Conservation (phyloP, 2,113 vertebrate genomes). For the Cynocephalus volans region DNA sequence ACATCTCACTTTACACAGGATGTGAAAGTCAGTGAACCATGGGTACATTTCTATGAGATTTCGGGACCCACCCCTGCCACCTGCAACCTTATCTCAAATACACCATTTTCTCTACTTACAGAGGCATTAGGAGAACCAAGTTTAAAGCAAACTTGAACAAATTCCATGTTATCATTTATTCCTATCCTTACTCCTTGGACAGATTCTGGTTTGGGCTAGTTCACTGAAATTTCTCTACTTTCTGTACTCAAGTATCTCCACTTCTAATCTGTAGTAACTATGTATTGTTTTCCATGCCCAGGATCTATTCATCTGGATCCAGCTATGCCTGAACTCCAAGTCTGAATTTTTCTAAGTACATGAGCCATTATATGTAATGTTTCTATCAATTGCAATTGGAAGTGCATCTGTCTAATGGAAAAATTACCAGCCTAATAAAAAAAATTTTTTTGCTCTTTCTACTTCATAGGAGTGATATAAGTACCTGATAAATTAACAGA, state of each 20-base stretch:
- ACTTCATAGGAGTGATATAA: background rate
- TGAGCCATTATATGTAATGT: background rate
- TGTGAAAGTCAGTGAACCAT: background rate
- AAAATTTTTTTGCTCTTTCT: background rate
- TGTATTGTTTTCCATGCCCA: rapidly evolving
- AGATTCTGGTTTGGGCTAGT: background rate
- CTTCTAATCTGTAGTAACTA: background rate
- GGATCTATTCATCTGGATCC: background rate
- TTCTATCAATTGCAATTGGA: background rate
- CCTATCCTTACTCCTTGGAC: background rate
- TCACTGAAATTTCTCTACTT: background rate
- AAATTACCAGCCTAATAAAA: background rate
- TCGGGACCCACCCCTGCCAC: rapidly evolving
- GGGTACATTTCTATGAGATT: background rate
- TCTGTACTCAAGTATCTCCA: background rate
- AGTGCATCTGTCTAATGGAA: background rate
- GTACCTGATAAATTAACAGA: background rate
- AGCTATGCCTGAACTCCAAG: background rate
- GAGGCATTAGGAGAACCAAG: background rate
- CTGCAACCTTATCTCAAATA: background rate
- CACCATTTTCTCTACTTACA: background rate
- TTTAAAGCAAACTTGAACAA: background rate
- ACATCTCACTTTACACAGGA: background rate
- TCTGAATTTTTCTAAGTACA: background rate
- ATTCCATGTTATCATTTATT: background rate